Evolutionary conservation across 2,888 invertebrate genomes (phyloP), one percentile per base, ranked within the genome.

Genomic region (Scaptomyza polygonia): DNA sequence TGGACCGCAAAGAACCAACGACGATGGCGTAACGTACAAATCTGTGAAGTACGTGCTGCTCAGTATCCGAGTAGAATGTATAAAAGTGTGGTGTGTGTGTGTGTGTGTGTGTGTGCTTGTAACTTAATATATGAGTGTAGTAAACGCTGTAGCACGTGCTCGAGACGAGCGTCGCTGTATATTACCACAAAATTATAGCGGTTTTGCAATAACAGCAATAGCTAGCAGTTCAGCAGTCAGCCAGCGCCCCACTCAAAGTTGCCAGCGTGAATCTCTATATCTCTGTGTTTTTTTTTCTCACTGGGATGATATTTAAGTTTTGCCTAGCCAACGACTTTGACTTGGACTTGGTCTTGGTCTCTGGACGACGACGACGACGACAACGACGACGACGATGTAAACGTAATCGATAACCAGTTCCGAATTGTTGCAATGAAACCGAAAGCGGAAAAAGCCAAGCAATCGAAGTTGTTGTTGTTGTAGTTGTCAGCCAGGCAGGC

Each of bases 341-440:
- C 48, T 36, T 32, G 21, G 34, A 48, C 21, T 48, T 30, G 34
- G 49, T 49, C 43, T 58, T 59, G 48, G 58, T 58, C 42, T 55
- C 36, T 67, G 63, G 61, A 49, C 36, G 11, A 14, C 32, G n/a
- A 34, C 30, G 8, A 18, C 30, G 64, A 49, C 14, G 11, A 14
- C 34, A 11, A 34, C 30, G 12, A 18, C 47, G 47, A 67, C 72
- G 67, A 59, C 61, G 73, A 45, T 67, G 79, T 74, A 77, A 86
- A 77, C 83, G 85, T 85, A 84, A 88, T 86, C 87, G 86, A 86
- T 88, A 88, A 88, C 86, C 85, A 87, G 88, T 87, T 87, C 77
- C 77, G 81, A 75, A 85, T 84, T 85, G 86, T 84, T 82, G 81
- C 86, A 88, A 85, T 88, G 88, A 88, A 88, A 88, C 85, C 77